A percentile compares a stretch with the other conserved stretches of the same genome.
These are phyloP conservation scores for Botia almorhae DNA, from an alignment of 2,797 vertebrate species.

Conservation along the genomic window DNA sequence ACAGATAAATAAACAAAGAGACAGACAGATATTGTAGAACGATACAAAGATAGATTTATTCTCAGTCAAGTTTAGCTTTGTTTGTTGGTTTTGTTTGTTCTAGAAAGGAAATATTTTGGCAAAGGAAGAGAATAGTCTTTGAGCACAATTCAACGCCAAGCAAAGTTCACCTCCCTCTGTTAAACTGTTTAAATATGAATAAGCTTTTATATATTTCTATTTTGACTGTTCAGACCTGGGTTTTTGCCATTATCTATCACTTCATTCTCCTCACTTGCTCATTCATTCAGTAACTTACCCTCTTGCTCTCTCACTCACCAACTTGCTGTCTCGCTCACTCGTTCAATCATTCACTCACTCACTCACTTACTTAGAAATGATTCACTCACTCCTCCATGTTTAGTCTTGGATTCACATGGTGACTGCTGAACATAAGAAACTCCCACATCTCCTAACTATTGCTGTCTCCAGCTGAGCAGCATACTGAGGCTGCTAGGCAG, in stretches of 20 bases:
- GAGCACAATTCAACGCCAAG: background rate
- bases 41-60: too few relatives aligned
- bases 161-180: slow-evolving; percentile 31
- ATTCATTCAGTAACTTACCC: background rate
- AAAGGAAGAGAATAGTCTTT: background rate
- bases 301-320: background rate
- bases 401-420: slow-evolving; percentile 27
- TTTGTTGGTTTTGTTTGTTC: slow-evolving; percentile 6
- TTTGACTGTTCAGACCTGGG: slow-evolving; percentile 6
- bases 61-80: background rate
- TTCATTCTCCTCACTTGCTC: background rate
- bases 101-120: background rate
- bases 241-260: slow-evolving; percentile 13
- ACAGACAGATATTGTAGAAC: background rate
- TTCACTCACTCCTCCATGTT: background rate
- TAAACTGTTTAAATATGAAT: slow-evolving; percentile 42
- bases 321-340: background rate
- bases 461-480: slow-evolving; percentile 17
- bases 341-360: background rate
- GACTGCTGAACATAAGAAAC: slow-evolving; percentile 46
- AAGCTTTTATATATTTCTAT: slow-evolving; percentile 37
- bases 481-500: slow-evolving; percentile 32
- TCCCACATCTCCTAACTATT: slow-evolving; percentile 40
- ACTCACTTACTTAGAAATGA: background rate
- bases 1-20: background rate